phyloP scores from a whole-genome alignment of 2,888 invertebrate species.

The Troides aeacus region DNA sequence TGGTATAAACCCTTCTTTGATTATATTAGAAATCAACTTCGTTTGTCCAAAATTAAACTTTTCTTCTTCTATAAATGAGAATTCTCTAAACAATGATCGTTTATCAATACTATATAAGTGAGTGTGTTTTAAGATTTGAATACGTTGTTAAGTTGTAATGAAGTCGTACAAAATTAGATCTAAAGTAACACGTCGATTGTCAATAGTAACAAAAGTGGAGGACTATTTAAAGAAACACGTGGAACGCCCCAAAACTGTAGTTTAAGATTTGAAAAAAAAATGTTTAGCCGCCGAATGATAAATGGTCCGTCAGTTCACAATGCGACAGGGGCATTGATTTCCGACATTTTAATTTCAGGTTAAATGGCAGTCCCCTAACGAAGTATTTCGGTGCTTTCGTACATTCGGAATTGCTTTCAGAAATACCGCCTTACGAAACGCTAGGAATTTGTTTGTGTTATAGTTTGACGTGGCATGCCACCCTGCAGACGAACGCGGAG shows the following conservation, averaged over 20 bases:
- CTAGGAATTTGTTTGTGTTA: conserved; percentile 37
- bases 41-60: neutral
- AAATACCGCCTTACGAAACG: conserved; percentile 32
- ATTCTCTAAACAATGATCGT: no score
- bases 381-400: conserved; percentile 56
- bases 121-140: no score
- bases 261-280: conserved; percentile 48
- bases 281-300: conserved; percentile 52
- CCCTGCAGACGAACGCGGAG: neutral
- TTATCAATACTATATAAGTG: no score
- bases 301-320: conserved; percentile 49
- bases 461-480: conserved; percentile 23
- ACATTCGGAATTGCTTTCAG: conserved; percentile 41
- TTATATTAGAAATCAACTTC: conserved; percentile 5
- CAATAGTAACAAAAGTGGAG: conserved; percentile 29
- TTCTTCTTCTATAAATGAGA: no score
- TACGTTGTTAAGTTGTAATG: neutral
- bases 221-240: conserved; percentile 36
- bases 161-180: conserved; percentile 33
- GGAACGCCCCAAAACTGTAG: conserved; percentile 31
- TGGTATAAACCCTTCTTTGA: neutral
- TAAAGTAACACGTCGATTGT: conserved; percentile 38
- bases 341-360: conserved; percentile 77
- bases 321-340: conserved; percentile 69
- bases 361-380: conserved; percentile 60